A percentile compares a stretch with the other conserved stretches of the same genome.
phyloP scores from a whole-genome alignment of 2,888 invertebrate species.

The Pseudanteris insignis region DNA sequence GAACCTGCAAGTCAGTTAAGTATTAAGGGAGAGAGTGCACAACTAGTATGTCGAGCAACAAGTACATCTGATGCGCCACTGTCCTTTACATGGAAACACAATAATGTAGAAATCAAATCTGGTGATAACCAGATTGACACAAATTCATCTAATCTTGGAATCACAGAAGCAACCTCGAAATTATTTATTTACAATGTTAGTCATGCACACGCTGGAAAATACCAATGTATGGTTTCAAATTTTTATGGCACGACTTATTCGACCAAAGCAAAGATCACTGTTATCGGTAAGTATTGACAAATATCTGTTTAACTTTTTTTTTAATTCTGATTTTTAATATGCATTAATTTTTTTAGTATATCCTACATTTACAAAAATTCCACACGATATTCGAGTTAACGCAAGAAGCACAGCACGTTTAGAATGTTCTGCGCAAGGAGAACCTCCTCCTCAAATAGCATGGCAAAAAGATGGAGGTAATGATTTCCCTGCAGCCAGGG shows the following conservation, averaged over 20 bases:
- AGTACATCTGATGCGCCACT: slow-evolving; percentile 80
- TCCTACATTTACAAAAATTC: slow-evolving; percentile 86
- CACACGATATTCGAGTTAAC: slow-evolving; percentile 83
- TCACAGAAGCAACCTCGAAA: slow-evolving; percentile 76
- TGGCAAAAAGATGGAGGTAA: slow-evolving; percentile 94
- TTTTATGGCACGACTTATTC: slow-evolving; percentile 91
- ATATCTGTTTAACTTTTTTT: slow-evolving; percentile 1
- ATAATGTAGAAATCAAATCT: slow-evolving; percentile 74
- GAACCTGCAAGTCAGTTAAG: slow-evolving; percentile 85
- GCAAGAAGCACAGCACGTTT: slow-evolving; percentile 87
- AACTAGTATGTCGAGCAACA: slow-evolving; percentile 82
- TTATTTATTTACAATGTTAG: slow-evolving; percentile 80
- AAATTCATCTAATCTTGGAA: slow-evolving; percentile 69
- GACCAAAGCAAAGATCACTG: slow-evolving; percentile 83
- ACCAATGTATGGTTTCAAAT: slow-evolving; percentile 93
- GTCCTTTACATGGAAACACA: slow-evolving; percentile 87
- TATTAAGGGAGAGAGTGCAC: slow-evolving; percentile 87
- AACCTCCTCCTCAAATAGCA: slow-evolving; percentile 87
- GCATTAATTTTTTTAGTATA: slow-evolving; percentile 74
- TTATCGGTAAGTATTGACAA: slow-evolving; percentile 75
- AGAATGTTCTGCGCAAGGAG: slow-evolving; percentile 90
- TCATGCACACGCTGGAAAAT: slow-evolving; percentile 84
- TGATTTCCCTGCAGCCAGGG: slow-evolving; percentile 93
- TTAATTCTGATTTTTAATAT: background rate
- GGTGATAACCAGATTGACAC: slow-evolving; percentile 66